Conservation (phyloP, 2,888 invertebrate species). For the Bursaphelenchus okinawaensis region DNA sequence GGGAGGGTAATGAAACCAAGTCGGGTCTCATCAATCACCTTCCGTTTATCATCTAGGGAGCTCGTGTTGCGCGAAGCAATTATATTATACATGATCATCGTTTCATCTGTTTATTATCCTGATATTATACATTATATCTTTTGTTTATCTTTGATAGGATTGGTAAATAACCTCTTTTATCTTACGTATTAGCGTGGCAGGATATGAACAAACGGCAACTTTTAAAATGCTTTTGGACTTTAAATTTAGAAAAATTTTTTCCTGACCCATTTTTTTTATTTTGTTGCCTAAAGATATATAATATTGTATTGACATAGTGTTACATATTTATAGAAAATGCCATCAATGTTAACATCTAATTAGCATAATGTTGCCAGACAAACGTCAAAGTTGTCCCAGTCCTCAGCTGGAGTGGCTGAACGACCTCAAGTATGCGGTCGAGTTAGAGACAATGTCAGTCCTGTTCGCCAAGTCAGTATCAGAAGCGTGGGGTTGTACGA, state of each 20-base stretch:
- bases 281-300: not conserved
- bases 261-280: too few relatives aligned
- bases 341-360: too few relatives aligned
- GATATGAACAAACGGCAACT: too few relatives aligned
- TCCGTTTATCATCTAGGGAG: not conserved
- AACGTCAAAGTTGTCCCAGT: not conserved
- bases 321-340: not conserved
- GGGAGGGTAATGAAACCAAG: not conserved
- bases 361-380: not conserved
- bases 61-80: not conserved
- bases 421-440: conserved; percentile 26
- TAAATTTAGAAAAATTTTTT: too few relatives aligned
- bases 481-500: conserved; percentile 10
- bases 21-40: not conserved
- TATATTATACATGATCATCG: not conserved
- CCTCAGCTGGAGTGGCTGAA: conserved; percentile 30
- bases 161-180: too few relatives aligned
- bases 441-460: conserved; percentile 44
- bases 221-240: too few relatives aligned
- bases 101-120: too few relatives aligned
- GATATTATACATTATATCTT: too few relatives aligned
- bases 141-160: too few relatives aligned
- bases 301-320: too few relatives aligned
- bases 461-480: conserved; percentile 47
- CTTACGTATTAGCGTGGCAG: too few relatives aligned